Conservation (phyloP, 2,888 invertebrate genomes). For the Epicampocera succincta region DNA sequence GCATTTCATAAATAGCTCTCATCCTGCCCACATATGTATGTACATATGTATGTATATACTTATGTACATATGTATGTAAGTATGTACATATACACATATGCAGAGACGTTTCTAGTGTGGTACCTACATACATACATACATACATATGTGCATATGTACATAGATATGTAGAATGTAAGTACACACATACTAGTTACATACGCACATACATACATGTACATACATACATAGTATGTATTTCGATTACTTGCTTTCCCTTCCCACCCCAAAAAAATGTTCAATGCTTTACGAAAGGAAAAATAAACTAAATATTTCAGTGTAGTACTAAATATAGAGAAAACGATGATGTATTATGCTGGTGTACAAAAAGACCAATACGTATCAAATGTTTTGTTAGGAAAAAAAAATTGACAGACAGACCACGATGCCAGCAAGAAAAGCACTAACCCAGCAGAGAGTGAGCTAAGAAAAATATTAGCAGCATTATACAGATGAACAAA, state of each 20-base stretch:
- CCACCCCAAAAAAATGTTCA: conserved; percentile 36
- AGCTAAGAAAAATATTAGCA: conserved; percentile 17
- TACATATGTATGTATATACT: not conserved
- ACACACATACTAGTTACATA: not conserved
- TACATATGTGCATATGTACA: not conserved
- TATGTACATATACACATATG: not conserved
- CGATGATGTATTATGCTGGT: conserved; percentile 33
- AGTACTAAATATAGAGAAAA: too few species aligned
- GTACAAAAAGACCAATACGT: conserved; percentile 24
- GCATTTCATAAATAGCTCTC: too few species aligned
- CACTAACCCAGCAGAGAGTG: conserved; percentile 7
- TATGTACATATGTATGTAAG: conserved; percentile 1
- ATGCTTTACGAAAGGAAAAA: conserved; percentile 30
- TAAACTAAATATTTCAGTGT: not conserved
- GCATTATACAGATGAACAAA: conserved; percentile 10
- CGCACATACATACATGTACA: conserved; percentile 3
- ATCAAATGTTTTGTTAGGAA: conserved; percentile 24
- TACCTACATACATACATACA: not conserved
- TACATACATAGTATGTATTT: not conserved
- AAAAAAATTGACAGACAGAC: conserved; percentile 19
- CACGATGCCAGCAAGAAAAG: conserved; percentile 15
- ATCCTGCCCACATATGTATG: too few species aligned
- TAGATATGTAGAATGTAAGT: too few species aligned
- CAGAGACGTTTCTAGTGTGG: too few species aligned
- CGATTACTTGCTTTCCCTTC: not conserved